Evolutionary conservation across 2,888 invertebrate species (phyloP), one percentile per base, ranked within the genome.

Genomic region (Acleris sparsana): DNA sequence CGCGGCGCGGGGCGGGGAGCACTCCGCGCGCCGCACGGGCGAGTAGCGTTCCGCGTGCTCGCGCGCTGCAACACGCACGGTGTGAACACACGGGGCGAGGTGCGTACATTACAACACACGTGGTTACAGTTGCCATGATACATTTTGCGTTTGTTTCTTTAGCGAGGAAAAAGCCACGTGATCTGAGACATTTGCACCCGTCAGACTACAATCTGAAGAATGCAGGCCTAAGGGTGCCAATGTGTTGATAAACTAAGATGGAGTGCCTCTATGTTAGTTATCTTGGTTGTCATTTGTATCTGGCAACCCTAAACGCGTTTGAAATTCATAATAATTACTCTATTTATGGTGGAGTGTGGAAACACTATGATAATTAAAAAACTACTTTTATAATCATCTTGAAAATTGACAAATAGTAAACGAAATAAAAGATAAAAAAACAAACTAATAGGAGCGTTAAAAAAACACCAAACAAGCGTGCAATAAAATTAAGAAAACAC

Each of bases 1-100:
- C 1, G 89, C 80, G 5, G 75, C 86, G 5, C 92, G 78, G 6
- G 90, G 89, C 3, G 92, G 94, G 0, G 94, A 95, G 53, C 97
- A 96, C 83, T 98, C 98, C 9, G 98, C 97, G 71, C 98, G 93
- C 1, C 99, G 94, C 16, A 98, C 98, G 0, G 98, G 98, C 70
- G 98, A 98, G 84, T 97, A 98, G 20, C 98, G 89, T 83, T 97
- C 97, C 52, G 94, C 87, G 77, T 94, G 94, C 69, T 94, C 94
- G 2, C 94, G 92, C 6, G 94, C 94, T 94, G 70, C n/a, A 46
- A 62, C 39, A 29, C n/a, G n/a, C 18, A 60, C 18, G 25, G 29
- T 9, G 29, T 29, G 22, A 9, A 55, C 20, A 55, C 16, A 3
- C 9, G 9, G 33, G 9, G 33, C 5, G 29, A 9, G 9, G 29